Evolutionary conservation across 2,797 vertebrate species (phyloP), one percentile per base, ranked within the genome.

Genomic region (Betta splendens): DNA sequence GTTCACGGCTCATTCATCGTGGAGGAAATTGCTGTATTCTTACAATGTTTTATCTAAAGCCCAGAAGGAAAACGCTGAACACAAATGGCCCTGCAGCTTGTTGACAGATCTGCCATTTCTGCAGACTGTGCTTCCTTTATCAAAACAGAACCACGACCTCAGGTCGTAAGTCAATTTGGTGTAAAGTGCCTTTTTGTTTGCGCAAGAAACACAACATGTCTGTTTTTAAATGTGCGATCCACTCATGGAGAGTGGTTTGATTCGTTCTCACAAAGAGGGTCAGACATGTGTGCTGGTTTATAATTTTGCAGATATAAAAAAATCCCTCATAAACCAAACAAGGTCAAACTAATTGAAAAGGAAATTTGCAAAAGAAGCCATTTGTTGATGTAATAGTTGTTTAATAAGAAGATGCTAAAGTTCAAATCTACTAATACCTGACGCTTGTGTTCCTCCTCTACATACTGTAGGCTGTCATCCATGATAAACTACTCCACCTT

Each of bases 1-100:
- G 73, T 74, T 81, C 71, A 79, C 49, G 69, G 55, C 79, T 87
- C 79, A 85, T 85, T 86, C 81, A 70, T 73, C 61, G 64, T 48
- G 20, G 58, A 58, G 17, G 16, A 80, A 81, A 80, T 75, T 31
- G 5, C 49, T 69, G 58, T 49, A 55, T 80, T 79, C 79, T 78
- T 71, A 42, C 54, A 72, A 63, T 68, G 72, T 78, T 57, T 59
- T 77, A 50, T 65, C 46, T 66, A 72, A 78, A 48, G 58, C 79
- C 83, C 45, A 1, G 40, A 62, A 87, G 84, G 80, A 74, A 48
- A 20, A 11, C 36, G 43, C 39, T 29, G 40, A 72, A 77, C 81
- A 69, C 76, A 69, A 83, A 72, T 55, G 63, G 12, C 40, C 32
- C 56, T 57, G 62, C 54, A 66, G 48, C 85, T 81, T 81, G 67